Evolutionary conservation across 2,888 invertebrate species (phyloP), one percentile per base, ranked within the genome.

Genomic region (Eupithecia pulchellata): DNA sequence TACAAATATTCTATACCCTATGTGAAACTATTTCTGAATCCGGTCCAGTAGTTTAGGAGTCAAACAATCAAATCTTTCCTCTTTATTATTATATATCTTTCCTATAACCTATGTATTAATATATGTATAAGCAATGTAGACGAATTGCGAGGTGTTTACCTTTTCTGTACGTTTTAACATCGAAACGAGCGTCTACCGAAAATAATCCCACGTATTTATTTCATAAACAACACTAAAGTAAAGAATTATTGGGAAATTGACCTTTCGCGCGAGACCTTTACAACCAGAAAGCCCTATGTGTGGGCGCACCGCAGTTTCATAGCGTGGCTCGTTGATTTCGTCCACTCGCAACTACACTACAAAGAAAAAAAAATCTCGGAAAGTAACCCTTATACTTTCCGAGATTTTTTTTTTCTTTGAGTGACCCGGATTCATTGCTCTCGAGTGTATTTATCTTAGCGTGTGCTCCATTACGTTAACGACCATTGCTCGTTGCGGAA

Each of bases 381-480:
- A n/a, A n/a, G n/a, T n/a, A n/a, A n/a, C n/a, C n/a, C n/a, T n/a
- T n/a, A n/a, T n/a, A n/a, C n/a, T n/a, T n/a, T n/a, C n/a, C n/a
- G n/a, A n/a, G n/a, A n/a, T n/a, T n/a, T n/a, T n/a, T n/a, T n/a
- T n/a, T n/a, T n/a, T n/a, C n/a, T n/a, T n/a, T n/a, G n/a, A n/a
- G n/a, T n/a, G n/a, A n/a, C n/a, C n/a, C n/a, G n/a, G n/a, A n/a
- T n/a, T n/a, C n/a, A n/a, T n/a, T n/a, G n/a, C n/a, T n/a, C n/a
- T n/a, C n/a, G n/a, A n/a, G n/a, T n/a, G n/a, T n/a, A 89, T 91
- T 91, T 90, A 89, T 91, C 90, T 90, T 82, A 80, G 83, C 82
- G 83, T 80, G 85, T 79, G 86, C 82, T 84, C 89, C 88, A 90
- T 91, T 91, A 89, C 86, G 85, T 85, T 91, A 91, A 91, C 90